A percentile compares a stretch with the other conserved stretches of the same genome.
phyloP scores from a whole-genome alignment of 2,888 invertebrate genomes.

The Galeruca laticollis region DNA sequence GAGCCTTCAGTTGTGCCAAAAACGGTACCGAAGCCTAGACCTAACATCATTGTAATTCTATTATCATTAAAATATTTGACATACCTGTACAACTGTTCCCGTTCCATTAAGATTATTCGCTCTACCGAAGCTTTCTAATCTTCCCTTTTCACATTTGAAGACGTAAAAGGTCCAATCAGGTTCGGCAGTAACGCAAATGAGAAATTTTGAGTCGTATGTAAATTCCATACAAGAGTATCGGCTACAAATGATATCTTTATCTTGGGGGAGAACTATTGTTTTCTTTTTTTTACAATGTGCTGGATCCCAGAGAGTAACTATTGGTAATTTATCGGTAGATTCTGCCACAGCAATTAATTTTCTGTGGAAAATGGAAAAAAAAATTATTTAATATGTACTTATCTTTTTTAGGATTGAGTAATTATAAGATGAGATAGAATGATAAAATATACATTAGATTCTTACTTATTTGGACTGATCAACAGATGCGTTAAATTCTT shows the following conservation, averaged over 20 bases:
- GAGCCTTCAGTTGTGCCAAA: too few relatives aligned
- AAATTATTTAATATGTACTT: not conserved
- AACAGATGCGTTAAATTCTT: conserved; percentile 74
- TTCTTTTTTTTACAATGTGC: conserved; percentile 77
- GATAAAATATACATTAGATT: not conserved
- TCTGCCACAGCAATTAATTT: conserved; percentile 76
- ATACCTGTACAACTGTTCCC: conserved; percentile 74
- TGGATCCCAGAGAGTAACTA: conserved; percentile 79
- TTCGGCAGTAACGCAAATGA: conserved; percentile 84
- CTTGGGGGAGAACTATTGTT: conserved; percentile 69
- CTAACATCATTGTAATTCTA: too few relatives aligned
- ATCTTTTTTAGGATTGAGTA: not conserved
- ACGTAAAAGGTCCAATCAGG: conserved; percentile 87
- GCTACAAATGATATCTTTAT: conserved; percentile 68
- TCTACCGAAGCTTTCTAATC: conserved; percentile 81
- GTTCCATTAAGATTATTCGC: conserved; percentile 78
- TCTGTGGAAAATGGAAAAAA: conserved; percentile 65
- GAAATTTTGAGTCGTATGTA: conserved; percentile 83
- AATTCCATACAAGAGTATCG: conserved; percentile 80
- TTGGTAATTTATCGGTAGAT: conserved; percentile 66
- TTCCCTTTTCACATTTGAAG: conserved; percentile 86
- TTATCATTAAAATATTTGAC: too few relatives aligned
- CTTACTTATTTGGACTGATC: conserved; percentile 78
- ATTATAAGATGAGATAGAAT: too few relatives aligned
- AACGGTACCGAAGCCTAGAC: too few relatives aligned